These are phyloP conservation scores for Spatulosminthurus flaviceps DNA, from an alignment of 2,888 invertebrate species.

Conservation along the genomic window DNA sequence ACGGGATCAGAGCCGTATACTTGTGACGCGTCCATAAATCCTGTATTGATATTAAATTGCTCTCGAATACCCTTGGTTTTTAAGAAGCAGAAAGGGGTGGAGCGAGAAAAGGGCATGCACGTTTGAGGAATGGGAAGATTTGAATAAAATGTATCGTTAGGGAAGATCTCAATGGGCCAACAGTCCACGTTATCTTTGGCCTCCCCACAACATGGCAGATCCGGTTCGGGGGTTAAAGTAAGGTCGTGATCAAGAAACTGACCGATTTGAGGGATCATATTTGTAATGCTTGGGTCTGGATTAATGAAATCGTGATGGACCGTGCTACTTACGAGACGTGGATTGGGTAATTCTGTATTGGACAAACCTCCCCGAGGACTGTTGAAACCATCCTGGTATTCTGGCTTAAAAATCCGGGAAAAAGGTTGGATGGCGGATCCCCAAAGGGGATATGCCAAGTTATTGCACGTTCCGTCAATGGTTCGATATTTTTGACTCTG, in stretches of 20 bases:
- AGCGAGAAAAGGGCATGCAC: too few relatives aligned
- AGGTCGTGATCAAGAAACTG: conserved; percentile 72
- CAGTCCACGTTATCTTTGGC: too few relatives aligned
- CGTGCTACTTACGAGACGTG: conserved; percentile 68
- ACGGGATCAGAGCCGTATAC: conserved; percentile 69
- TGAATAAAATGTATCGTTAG: conserved; percentile 50
- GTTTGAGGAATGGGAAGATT: too few relatives aligned
- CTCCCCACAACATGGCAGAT: too few relatives aligned
- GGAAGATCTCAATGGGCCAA: too few relatives aligned
- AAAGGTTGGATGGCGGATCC: conserved; percentile 68
- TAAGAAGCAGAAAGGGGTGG: too few relatives aligned
- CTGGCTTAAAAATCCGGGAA: conserved; percentile 66
- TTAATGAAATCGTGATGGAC: conserved; percentile 68
- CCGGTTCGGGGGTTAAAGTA: conserved; percentile 70
- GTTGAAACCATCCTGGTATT: conserved; percentile 67
- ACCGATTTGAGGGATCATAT: conserved; percentile 71
- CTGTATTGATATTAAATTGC: conserved; percentile 69
- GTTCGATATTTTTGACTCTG: conserved; percentile 68
- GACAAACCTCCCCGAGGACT: too few relatives aligned
- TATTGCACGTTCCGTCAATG: conserved; percentile 69
- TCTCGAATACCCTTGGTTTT: conserved; percentile 66
- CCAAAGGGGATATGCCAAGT: conserved; percentile 67
- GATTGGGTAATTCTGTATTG: conserved; percentile 68
- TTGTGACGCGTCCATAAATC: conserved; percentile 68
- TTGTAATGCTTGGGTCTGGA: conserved; percentile 68